A percentile compares a stretch with the other conserved stretches of the same genome.
These are phyloP conservation scores for Falco punctatus DNA, from an alignment of 2,113 vertebrate species.

Conservation along the genomic window DNA sequence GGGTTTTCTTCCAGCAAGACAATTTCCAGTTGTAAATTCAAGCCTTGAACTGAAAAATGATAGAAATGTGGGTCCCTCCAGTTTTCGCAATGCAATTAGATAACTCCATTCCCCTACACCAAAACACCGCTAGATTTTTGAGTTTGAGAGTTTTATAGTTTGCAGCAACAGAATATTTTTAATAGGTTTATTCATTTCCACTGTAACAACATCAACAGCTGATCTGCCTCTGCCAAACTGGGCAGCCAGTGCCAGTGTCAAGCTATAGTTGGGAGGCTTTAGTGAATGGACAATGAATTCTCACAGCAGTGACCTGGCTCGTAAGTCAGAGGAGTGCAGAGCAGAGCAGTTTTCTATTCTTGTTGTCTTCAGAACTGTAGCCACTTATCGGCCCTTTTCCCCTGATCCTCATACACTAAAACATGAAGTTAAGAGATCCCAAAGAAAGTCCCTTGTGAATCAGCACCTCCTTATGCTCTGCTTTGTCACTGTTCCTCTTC, in stretches of 20 bases:
- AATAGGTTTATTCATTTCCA: background rate
- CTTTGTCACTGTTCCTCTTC: background rate
- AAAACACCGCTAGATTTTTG: background rate
- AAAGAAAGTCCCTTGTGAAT: background rate
- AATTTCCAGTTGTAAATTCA: background rate
- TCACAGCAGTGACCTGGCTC: background rate
- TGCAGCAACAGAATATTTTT: background rate
- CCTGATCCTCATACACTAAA: background rate
- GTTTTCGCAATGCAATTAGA: background rate
- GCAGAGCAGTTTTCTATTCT: background rate
- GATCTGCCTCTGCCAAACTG: background rate
- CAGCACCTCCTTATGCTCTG: background rate
- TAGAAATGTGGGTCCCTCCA: background rate
- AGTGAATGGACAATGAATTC: background rate
- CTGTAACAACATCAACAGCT: background rate
- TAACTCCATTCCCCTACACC: background rate
- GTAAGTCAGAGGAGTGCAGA: background rate
- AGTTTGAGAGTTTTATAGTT: background rate
- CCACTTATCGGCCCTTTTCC: background rate
- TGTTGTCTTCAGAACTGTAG: background rate
- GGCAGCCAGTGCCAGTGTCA: background rate
- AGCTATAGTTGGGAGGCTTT: background rate
- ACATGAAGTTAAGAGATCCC: background rate
- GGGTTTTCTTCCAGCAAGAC: background rate
- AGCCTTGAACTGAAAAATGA: background rate